Evolutionary conservation across 2,797 vertebrate species (phyloP).

Genomic region (Toxotes lorentzi): DNA sequence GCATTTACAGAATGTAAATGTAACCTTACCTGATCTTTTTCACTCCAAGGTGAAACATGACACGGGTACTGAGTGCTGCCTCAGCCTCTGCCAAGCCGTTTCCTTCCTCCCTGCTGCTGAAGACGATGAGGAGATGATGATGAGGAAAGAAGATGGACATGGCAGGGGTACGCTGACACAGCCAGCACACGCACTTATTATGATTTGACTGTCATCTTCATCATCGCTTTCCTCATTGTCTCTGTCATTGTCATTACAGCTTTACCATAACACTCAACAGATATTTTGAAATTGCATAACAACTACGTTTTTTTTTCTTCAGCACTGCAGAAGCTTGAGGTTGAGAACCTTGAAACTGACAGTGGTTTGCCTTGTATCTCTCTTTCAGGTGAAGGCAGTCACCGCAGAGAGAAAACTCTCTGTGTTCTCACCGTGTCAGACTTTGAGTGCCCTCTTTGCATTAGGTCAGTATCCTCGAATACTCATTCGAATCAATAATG

Average conservation of each 20-base stretch:
- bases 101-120: constrained; percentile 84
- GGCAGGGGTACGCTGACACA: constrained; percentile 62
- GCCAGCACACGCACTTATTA: neutral
- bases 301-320: neutral
- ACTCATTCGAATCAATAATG: constrained; percentile 37
- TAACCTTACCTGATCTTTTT: constrained; percentile 37
- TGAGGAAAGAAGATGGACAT: constrained; percentile 77
- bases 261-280: constrained; percentile 11
- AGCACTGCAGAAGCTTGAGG: neutral
- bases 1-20: neutral
- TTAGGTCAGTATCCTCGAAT: constrained; percentile 84
- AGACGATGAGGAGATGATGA: constrained; percentile 84
- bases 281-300: constrained; percentile 38
- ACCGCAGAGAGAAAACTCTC: constrained; percentile 64
- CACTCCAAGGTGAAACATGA: constrained; percentile 70
- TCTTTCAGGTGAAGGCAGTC: constrained; percentile 65
- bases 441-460: constrained; percentile 94
- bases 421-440: constrained; percentile 86
- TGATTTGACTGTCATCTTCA: constrained; percentile 1
- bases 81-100: constrained; percentile 85
- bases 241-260: constrained; percentile 7
- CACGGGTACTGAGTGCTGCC: constrained; percentile 81
- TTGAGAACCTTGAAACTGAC: neutral
- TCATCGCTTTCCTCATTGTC: constrained; percentile 5
- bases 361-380: neutral